Base-by-base conservation (phyloP, 2,888 invertebrate species). In the Fissipunctia ypsillon region DNA sequence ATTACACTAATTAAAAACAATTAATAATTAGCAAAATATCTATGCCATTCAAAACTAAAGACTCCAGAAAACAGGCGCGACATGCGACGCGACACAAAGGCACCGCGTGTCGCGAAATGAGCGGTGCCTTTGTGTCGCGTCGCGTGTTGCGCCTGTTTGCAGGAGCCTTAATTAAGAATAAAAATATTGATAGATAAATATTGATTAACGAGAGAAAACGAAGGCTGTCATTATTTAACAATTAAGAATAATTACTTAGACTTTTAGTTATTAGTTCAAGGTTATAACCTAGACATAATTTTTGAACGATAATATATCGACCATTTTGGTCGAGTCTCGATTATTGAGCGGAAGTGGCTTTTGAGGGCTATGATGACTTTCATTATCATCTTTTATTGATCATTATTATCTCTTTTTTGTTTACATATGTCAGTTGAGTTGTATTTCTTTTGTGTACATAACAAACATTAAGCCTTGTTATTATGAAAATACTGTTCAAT, bases 191-290 rank as follows among this genome's bases (percentile, higher is more conserved):
- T 25, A 66, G 16, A n/a, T 4, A 7, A 43, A 28, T 14, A 35
- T 35, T 4, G 67, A 48, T 61, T 64, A 70, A 35, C 52, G 2
- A 38, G 7, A 48, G 25, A 74, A 57, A 78, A 59, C 31, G 19
- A 78, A 76, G 71, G 64, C 52, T 68, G 10, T 79, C 54, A 72
- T 82, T 81, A 81, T 35, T 65, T 41, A 70, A 12, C 25, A 45
- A 81, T 79, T 81, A 81, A 28, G 35, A 59, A 43, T 45, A 52
- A 48, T 52, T 19, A 28, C 59, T 38, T 22, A 31, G 6, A 41
- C 19, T 25, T 69, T n/a, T n/a, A n/a, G n/a, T n/a, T 69, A 79
- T 75, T 83, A n/a, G 77, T 84, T 77, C 86, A 85, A 85, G 68
- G 68, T 67, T 56, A 3, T 22, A 63, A 72, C 82, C 83, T 68